Conservation (phyloP, 2,888 invertebrate species). For the Xanthia icteritia region DNA sequence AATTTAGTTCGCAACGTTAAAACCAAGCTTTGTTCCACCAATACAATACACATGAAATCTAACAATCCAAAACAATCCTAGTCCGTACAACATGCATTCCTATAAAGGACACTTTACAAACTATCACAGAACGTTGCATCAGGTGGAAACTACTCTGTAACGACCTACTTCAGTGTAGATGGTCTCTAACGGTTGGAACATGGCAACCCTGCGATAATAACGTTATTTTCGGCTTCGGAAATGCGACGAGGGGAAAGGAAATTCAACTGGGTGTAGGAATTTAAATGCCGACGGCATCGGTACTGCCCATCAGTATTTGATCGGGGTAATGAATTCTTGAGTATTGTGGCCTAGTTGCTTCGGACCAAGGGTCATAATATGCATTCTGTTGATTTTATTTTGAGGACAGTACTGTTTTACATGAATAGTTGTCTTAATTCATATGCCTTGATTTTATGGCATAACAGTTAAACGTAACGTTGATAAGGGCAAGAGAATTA, state of each 20-base stretch:
- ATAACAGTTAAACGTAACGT: not conserved
- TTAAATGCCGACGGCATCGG: slow-evolving; percentile 35
- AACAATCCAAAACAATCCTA: slow-evolving; percentile 22
- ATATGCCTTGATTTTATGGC: not conserved
- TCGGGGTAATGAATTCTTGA: slow-evolving; percentile 1
- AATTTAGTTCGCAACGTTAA: not conserved
- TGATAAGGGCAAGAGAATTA: not conserved
- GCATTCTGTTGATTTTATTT: not conserved
- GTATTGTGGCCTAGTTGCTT: slow-evolving; percentile 4
- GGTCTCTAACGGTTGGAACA: slow-evolving; percentile 35
- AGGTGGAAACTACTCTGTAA: slow-evolving; percentile 37
- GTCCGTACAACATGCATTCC: slow-evolving; percentile 14
- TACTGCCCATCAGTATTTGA: slow-evolving; percentile 5
- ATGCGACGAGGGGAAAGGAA: slow-evolving; percentile 45
- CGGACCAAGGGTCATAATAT: not conserved
- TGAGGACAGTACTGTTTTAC: not conserved
- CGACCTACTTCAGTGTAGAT: slow-evolving; percentile 39
- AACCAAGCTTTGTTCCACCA: not conserved
- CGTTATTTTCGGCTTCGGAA: slow-evolving; percentile 55
- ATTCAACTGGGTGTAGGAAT: slow-evolving; percentile 41
- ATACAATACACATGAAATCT: slow-evolving; percentile 25
- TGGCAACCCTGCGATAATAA: slow-evolving; percentile 31
- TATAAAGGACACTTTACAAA: slow-evolving; percentile 35
- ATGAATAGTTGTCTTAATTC: not conserved
- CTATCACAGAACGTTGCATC: slow-evolving; percentile 36